Evolutionary conservation across 1,140 invertebrate genomes (phyloP), one percentile per base, ranked within the genome.

Genomic region (Bombus haemorrhoidalis): DNA sequence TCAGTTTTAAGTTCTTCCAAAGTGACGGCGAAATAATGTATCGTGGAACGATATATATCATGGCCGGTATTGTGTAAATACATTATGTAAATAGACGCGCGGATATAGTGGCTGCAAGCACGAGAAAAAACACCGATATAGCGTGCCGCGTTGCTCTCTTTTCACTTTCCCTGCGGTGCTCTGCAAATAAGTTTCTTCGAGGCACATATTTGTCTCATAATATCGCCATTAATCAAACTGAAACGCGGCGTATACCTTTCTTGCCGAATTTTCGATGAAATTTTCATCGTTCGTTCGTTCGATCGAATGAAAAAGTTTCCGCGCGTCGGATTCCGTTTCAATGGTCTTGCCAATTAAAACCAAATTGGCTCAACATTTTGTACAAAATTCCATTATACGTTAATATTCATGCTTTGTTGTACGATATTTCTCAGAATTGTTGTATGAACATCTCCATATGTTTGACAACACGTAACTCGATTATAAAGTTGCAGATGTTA

Each of bases 141-240:
- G n/a, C 22, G 3, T 47, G 34, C 22, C 25, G 3, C 66, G 34
- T 62, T 43, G 32, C 34, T 81, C 66, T 73, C 66, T 71, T 82
- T 83, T 57, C 68, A 28, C 53, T 81, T 76, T 66, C 25, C 39
- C 75, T 39, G 39, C 72, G 41, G 78, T 62, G 68, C 15, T 76
- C 32, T 41, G n/a, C 71, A 66, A 83, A 83, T 83, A 90, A 88
- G 86, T 88, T 90, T 90, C 64, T 85, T 47, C 39, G 18, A 25
- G 47, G 64, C 66, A 83, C 75, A 84, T 88, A 88, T 87, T 83
- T 88, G 86, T 81, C 80, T 84, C 74, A 73, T 86, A 81, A 87
- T 80, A 72, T 86, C 59, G 59, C 74, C 87, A 90, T 87, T 73
- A 82, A 79, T 90, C 82, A 81, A 89, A 83, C 53, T 66, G 62